Percentiles rank a stretch among this genome's conserved stretches.
phyloP scores from a whole-genome alignment of 2,113 vertebrate species.

The Trachemys scripta region DNA sequence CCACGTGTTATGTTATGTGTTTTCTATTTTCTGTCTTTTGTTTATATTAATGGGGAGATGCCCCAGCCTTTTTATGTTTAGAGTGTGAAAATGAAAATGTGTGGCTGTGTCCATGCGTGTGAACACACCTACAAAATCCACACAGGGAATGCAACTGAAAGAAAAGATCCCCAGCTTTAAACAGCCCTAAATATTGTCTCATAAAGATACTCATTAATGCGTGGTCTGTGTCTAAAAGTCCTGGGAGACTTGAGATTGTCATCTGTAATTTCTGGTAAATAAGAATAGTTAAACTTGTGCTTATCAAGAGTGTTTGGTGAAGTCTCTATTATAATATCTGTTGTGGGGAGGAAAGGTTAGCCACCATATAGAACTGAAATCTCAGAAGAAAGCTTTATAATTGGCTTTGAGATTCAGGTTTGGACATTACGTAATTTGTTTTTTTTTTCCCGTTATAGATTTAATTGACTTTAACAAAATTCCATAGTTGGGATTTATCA shows the following conservation, averaged over 20 bases:
- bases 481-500: neutral
- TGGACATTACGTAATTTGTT: neutral
- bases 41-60: neutral
- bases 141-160: neutral
- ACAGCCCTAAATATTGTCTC: neutral
- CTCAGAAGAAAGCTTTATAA: neutral
- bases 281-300: neutral
- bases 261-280: neutral
- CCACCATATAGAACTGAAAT: neutral
- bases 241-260: neutral
- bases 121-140: neutral
- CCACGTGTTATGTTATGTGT: neutral
- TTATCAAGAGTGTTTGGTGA: neutral
- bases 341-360: neutral
- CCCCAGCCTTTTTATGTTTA: neutral
- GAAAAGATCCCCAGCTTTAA: neutral
- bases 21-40: neutral
- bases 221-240: neutral
- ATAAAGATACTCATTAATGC: neutral
- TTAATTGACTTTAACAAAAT: constrained; percentile 24
- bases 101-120: neutral
- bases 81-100: neutral
- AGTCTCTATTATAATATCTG: neutral
- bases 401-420: neutral
- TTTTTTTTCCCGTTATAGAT: neutral